Evolutionary conservation across 1,140 invertebrate species (phyloP).

Genomic region (Bemisia tabaci): DNA sequence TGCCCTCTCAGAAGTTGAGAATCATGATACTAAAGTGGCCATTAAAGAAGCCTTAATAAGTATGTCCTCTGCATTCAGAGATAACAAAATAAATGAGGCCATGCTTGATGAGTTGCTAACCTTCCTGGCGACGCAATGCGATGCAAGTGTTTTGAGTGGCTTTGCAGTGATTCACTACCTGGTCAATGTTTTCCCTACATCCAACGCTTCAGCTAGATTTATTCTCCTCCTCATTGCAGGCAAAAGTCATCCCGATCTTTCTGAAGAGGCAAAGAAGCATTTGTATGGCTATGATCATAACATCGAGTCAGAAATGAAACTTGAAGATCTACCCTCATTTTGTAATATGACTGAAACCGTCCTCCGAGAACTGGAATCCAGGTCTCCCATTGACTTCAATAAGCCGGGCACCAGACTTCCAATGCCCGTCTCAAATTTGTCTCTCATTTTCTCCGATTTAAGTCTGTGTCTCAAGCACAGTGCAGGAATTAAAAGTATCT

Average conservation of each 20-base stretch:
- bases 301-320: neutral
- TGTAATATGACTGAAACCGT: neutral
- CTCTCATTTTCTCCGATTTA: neutral
- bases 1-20: conserved; percentile 38
- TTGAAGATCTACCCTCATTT: neutral
- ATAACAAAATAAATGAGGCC: conserved; percentile 20
- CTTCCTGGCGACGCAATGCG: conserved; percentile 43
- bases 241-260: conserved; percentile 31
- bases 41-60: conserved; percentile 53
- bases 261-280: neutral
- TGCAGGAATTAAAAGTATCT: conserved; percentile 11
- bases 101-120: conserved; percentile 34
- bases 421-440: neutral
- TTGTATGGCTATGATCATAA: neutral
- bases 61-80: conserved; percentile 48
- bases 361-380: neutral
- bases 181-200: conserved; percentile 59
- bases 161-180: conserved; percentile 72
- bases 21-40: conserved; percentile 41
- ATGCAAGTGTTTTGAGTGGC: conserved; percentile 53
- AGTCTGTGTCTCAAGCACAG: conserved; percentile 11
- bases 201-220: conserved; percentile 69
- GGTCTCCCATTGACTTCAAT: neutral
- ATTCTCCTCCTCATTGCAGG: conserved; percentile 58
- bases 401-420: neutral